A percentile compares a stretch with the other conserved stretches of the same genome.
Conservation (phyloP, 2,113 vertebrate genomes). For the Ptyas mucosa region DNA sequence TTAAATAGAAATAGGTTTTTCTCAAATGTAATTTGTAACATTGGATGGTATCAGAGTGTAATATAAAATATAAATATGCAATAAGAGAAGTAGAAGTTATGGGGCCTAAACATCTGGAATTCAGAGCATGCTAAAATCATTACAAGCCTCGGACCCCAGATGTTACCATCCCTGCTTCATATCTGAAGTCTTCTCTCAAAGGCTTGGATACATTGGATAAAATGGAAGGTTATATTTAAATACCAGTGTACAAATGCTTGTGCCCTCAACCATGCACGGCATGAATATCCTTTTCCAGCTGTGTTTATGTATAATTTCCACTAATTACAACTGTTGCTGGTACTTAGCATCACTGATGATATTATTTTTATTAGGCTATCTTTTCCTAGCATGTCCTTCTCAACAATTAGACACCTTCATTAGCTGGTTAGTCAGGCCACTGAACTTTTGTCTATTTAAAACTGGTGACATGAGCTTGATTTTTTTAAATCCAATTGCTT, state of each 20-base stretch:
- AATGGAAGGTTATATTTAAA: slow-evolving; percentile 2
- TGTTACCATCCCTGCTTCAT: not conserved
- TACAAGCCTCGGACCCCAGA: too few species aligned
- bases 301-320: slow-evolving; percentile 54
- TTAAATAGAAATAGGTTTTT: not conserved
- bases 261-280: not conserved
- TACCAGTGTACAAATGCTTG: slow-evolving; percentile 27
- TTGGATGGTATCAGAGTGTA: not conserved
- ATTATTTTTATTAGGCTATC: not conserved
- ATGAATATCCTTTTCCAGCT: slow-evolving; percentile 46
- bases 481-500: not conserved
- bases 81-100: not conserved
- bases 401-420: not conserved
- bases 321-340: slow-evolving; percentile 36
- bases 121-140: not conserved
- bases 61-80: not conserved
- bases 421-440: not conserved
- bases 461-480: not conserved
- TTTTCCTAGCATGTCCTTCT: slow-evolving; percentile 39
- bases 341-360: slow-evolving; percentile 6
- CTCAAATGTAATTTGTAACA: not conserved
- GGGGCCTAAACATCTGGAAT: not conserved
- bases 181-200: not conserved
- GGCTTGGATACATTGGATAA: not conserved
- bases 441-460: not conserved